These are phyloP conservation scores for Bombyx mandarina DNA, from an alignment of 1,140 invertebrate genomes.

Conservation along the genomic window DNA sequence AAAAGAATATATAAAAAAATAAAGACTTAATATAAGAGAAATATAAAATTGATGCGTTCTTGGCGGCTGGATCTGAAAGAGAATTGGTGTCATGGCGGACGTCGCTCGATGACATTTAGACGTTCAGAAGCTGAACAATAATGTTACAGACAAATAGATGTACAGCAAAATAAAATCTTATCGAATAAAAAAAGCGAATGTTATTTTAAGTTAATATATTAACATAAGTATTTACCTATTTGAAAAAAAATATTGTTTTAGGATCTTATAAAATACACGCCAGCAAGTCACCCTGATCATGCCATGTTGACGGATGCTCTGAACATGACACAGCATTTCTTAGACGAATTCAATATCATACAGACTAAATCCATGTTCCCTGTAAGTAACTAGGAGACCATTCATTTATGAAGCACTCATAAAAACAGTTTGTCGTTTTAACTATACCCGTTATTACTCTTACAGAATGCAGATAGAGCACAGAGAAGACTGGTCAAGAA, in stretches of 20 bases:
- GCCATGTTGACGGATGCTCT: slow-evolving; percentile 86
- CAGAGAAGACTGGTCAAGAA: slow-evolving; percentile 93
- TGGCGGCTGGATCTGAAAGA: too few species aligned
- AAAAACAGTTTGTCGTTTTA: background rate
- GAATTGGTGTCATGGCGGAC: too few species aligned
- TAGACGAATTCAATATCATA: slow-evolving; percentile 93
- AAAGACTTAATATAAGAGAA: too few species aligned
- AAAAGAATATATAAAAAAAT: too few species aligned
- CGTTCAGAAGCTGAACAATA: too few species aligned
- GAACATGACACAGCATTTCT: slow-evolving; percentile 89
- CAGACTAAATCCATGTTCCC: slow-evolving; percentile 88
- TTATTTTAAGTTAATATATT: too few species aligned
- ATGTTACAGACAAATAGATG: too few species aligned
- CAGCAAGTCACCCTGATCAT: slow-evolving; percentile 86
- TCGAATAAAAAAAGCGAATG: too few species aligned
- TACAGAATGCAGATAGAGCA: slow-evolving; percentile 82
- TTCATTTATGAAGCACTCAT: background rate
- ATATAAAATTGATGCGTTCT: too few species aligned
- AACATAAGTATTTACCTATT: background rate
- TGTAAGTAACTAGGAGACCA: slow-evolving; percentile 66
- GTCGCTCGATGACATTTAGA: too few species aligned
- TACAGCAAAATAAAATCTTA: too few species aligned
- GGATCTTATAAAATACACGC: slow-evolving; percentile 93
- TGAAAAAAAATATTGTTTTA: slow-evolving; percentile 46
- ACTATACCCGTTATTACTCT: slow-evolving; percentile 5